Evolutionary conservation across 37 sponge, comb jelly and placozoan species (phyloP).

Genomic region (Cladorhizidae sp.): DNA sequence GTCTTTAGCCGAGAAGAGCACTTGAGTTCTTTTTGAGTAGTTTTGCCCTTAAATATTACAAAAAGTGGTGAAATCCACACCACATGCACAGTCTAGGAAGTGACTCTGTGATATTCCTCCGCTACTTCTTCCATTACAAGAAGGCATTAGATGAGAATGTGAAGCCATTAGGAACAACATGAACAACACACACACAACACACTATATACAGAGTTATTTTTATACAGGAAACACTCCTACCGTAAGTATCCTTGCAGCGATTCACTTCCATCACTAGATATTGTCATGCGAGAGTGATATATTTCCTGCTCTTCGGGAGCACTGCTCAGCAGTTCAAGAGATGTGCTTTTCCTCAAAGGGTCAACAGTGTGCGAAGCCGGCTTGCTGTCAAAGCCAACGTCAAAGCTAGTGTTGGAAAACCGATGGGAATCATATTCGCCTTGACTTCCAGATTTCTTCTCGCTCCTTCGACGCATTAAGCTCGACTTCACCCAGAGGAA

Average conservation of each 20-base stretch:
- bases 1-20: no score
- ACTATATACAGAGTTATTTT: not conserved
- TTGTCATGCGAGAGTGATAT: not conserved
- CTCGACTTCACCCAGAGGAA: slow-evolving; percentile 36
- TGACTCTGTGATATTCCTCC: no score
- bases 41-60: no score
- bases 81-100: no score
- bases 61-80: no score
- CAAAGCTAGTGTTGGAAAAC: slow-evolving; percentile 7
- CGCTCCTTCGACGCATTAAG: slow-evolving; percentile 5
- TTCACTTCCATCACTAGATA: not conserved
- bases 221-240: not conserved
- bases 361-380: not conserved
- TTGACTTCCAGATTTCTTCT: slow-evolving; percentile 20
- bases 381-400: not conserved
- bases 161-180: not conserved
- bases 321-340: slow-evolving; percentile 5
- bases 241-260: slow-evolving; percentile 35
- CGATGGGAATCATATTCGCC: not conserved
- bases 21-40: no score
- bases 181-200: not conserved
- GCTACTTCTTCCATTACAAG: no score
- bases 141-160: no score
- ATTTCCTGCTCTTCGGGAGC: not conserved
- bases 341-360: slow-evolving; percentile 9